Evolutionary conservation across 2,888 invertebrate genomes (phyloP).

Genomic region (Heliconius charithonia): DNA sequence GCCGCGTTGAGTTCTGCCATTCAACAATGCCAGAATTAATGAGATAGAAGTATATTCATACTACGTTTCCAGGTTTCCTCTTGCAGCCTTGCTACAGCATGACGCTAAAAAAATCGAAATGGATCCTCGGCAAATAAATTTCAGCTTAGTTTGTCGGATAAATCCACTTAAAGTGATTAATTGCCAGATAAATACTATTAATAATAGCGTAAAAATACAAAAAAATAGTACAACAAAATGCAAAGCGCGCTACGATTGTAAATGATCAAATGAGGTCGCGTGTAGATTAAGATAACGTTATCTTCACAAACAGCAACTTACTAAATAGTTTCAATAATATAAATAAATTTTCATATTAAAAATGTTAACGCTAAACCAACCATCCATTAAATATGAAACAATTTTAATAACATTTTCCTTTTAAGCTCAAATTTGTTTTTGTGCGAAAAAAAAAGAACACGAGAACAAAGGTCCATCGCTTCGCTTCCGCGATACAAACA

Average conservation of each 20-base stretch:
- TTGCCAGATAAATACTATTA: neutral
- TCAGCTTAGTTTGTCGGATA: too few relatives aligned
- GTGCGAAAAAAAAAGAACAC: constrained; percentile 27
- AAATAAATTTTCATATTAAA: constrained; percentile 3
- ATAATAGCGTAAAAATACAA: neutral
- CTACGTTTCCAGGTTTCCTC: too few relatives aligned
- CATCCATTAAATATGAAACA: neutral
- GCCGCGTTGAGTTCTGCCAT: too few relatives aligned
- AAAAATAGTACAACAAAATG: neutral
- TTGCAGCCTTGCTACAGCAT: too few relatives aligned
- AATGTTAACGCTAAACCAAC: neutral
- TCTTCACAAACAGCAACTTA: constrained; percentile 10
- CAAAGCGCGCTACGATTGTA: neutral
- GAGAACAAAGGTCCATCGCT: constrained; percentile 42
- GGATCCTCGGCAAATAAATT: too few relatives aligned
- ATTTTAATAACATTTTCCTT: constrained; percentile 8
- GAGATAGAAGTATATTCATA: too few relatives aligned
- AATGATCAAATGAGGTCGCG: constrained; percentile 21
- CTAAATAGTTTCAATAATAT: neutral
- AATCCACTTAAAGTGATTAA: neutral
- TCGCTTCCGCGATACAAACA: constrained; percentile 45
- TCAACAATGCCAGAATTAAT: too few relatives aligned
- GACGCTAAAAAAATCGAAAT: too few relatives aligned
- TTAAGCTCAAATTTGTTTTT: constrained; percentile 28
- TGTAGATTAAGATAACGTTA: constrained; percentile 24